These are phyloP conservation scores for Aurelia sp. DNA, from an alignment of 30 jellyfish, hydroid and myxozoan genomes.

Conservation along the genomic window DNA sequence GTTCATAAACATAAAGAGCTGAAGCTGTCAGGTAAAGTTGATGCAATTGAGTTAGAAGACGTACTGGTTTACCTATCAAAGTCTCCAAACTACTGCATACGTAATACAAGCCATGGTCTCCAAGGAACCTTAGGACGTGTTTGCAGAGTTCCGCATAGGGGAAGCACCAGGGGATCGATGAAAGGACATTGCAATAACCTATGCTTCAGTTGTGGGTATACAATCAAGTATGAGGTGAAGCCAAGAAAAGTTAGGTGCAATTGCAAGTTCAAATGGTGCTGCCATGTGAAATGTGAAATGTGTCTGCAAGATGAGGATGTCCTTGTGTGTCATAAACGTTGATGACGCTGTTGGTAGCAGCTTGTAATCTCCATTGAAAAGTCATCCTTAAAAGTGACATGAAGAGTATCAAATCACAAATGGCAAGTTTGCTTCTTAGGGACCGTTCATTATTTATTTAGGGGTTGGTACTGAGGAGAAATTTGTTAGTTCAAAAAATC, in stretches of 20 bases:
- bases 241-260: constrained; percentile 60
- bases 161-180: constrained; percentile 42
- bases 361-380: too few relatives aligned
- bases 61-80: constrained; percentile 68
- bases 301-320: constrained; percentile 52
- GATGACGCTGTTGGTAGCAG: too few relatives aligned
- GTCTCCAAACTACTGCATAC: constrained; percentile 81
- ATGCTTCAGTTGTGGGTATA: constrained; percentile 78
- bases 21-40: neutral
- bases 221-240: constrained; percentile 51
- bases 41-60: constrained; percentile 25
- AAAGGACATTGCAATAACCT: constrained; percentile 64
- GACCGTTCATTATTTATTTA: too few relatives aligned
- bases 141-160: constrained; percentile 47
- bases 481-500: too few relatives aligned
- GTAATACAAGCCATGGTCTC: constrained; percentile 53
- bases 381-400: too few relatives aligned
- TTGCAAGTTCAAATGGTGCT: constrained; percentile 86
- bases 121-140: constrained; percentile 76
- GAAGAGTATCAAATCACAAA: too few relatives aligned
- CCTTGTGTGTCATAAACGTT: constrained; percentile 20
- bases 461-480: too few relatives aligned
- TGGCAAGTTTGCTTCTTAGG: too few relatives aligned
- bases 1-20: neutral
- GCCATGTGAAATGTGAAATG: constrained; percentile 70